Evolutionary conservation across 2,797 vertebrate species (phyloP).

Genomic region (Emydoidea blandingii): DNA sequence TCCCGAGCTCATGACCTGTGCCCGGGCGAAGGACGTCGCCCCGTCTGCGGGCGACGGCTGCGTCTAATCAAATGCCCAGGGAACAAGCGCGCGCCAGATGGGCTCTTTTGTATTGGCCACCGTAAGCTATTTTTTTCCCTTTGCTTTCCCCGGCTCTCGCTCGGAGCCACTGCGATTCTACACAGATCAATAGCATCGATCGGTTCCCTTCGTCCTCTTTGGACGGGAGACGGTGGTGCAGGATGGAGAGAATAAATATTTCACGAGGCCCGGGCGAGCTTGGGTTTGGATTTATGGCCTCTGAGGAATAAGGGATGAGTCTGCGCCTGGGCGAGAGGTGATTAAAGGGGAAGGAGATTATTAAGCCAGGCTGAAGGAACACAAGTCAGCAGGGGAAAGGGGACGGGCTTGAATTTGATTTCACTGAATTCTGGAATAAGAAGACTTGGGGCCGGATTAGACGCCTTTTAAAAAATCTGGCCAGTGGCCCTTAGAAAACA

Average conservation of each 20-base stretch:
- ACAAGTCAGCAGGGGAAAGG: slow-evolving; percentile 49
- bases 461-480: neutral
- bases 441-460: neutral
- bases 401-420: slow-evolving; percentile 52
- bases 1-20: neutral
- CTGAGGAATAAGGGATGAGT: slow-evolving; percentile 67
- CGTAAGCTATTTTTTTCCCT: slow-evolving; percentile 23
- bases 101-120: slow-evolving; percentile 30
- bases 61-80: neutral
- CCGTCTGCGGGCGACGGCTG: neutral
- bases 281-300: slow-evolving; percentile 71
- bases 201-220: slow-evolving; percentile 44
- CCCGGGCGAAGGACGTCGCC: neutral
- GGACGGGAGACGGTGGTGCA: neutral
- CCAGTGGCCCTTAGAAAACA: too few relatives aligned
- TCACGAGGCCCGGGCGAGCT: slow-evolving; percentile 68
- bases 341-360: slow-evolving; percentile 35
- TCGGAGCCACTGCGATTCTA: slow-evolving; percentile 50
- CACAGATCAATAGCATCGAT: slow-evolving; percentile 64
- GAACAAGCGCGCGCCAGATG: neutral
- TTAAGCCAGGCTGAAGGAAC: slow-evolving; percentile 62
- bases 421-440: neutral
- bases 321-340: neutral
- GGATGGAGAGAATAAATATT: slow-evolving; percentile 69
- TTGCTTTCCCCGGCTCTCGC: neutral